Evolutionary conservation across 1,140 invertebrate genomes (phyloP), one percentile per base, ranked within the genome.

Genomic region (Ctenoplectra terminalis): DNA sequence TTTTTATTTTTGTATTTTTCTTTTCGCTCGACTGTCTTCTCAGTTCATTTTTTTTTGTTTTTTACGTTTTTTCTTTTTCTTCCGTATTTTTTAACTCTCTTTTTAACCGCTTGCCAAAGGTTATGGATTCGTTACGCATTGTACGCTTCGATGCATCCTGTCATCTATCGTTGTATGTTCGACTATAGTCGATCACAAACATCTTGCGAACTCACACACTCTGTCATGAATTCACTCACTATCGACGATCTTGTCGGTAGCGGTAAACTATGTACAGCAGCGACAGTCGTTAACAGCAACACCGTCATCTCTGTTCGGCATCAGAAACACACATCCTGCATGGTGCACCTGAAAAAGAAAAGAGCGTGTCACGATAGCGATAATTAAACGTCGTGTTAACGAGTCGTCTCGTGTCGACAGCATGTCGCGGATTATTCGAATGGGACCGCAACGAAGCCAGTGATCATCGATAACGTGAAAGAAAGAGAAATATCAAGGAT

Each of bases 31-130:
- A n/a, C n/a, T 2, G 4, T 20, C 9, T 5, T 60, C 9, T 63
- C 15, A n/a, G n/a, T n/a, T 66, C 40, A 9, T 2, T 23, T 67
- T 48, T 50, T 67, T 40, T 40, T 74, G 15, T 48, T 60, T 40
- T 40, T 40, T 50, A 17, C 7, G 1, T 56, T 31, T 48, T 7
- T 46, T 37, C 34, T 50, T 34, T 56, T 50, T 37, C 20, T 23
- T 15, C 2, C 23, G 26, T 58, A 48, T 1, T 40, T 56, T 67
- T 56, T 48, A 26, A 56, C 52, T 54, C n/a, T 63, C 8, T 75
- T 73, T 50, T 69, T 84, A 88, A 83, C 85, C 88, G 90, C 90
- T 92, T 91, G 90, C 88, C 83, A 88, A 66, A 87, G 90, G 90
- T 89, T 90, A 89, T 86, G 88, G 87, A 91, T 81, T n/a, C 90